Evolutionary conservation across 2,113 vertebrate species (phyloP).

Genomic region (Meles meles): DNA sequence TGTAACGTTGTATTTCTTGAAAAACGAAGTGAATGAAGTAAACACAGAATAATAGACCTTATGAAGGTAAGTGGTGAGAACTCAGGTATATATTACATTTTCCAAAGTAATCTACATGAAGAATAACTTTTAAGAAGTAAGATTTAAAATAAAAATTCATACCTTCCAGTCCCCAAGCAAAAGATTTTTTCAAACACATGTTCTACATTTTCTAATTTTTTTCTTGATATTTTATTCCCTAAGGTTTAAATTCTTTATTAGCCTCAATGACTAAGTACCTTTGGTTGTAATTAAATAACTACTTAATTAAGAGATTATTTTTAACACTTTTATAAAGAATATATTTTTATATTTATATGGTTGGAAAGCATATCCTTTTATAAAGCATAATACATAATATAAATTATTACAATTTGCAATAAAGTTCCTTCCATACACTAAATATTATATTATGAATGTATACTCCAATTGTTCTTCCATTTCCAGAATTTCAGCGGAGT

Average conservation of each 20-base stretch:
- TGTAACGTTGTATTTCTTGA: background rate
- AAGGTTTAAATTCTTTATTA: background rate
- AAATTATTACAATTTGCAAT: background rate
- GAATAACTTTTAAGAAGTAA: background rate
- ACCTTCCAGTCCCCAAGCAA: background rate
- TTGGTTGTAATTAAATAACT: background rate
- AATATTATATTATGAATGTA: background rate
- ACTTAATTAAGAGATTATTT: background rate
- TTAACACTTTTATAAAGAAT: background rate
- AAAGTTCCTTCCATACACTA: background rate
- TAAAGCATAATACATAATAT: background rate
- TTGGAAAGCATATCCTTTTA: background rate
- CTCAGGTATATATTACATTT: background rate
- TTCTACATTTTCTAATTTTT: background rate
- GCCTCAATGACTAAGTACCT: background rate
- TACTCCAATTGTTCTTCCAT: background rate
- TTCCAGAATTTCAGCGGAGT: background rate
- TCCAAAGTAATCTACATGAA: background rate
- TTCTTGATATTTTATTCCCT: background rate
- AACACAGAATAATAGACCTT: background rate
- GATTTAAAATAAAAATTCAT: background rate
- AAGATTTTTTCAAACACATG: background rate
- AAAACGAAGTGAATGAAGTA: background rate
- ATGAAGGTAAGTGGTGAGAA: background rate
- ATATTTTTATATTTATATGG: background rate